Conservation (phyloP, 2,888 invertebrate species). For the Ichneumoninae sp. region DNA sequence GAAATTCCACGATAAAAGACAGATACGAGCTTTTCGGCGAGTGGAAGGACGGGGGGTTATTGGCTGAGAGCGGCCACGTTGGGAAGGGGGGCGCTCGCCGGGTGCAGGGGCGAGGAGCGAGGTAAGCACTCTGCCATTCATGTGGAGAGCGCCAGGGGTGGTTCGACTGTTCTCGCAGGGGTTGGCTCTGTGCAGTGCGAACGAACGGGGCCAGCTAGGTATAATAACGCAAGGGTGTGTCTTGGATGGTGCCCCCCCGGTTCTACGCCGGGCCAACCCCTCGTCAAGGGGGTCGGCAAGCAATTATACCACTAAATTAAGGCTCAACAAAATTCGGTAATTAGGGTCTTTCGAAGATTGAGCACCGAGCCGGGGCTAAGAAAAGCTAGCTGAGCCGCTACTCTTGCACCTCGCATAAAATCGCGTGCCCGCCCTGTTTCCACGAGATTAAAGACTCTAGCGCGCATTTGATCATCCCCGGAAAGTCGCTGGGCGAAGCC, state of each 20-base stretch:
- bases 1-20: conserved; percentile 68
- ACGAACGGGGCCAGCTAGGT: conserved; percentile 63
- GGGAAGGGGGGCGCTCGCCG: conserved; percentile 38
- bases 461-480: conserved; percentile 50
- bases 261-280: conserved; percentile 70
- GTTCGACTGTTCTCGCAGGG: conserved; percentile 52
- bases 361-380: conserved; percentile 61
- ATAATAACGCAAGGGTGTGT: conserved; percentile 68
- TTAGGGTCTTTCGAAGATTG: conserved; percentile 81
- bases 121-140: conserved; percentile 54
- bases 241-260: conserved; percentile 72
- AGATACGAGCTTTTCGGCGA: conserved; percentile 52
- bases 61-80: neutral
- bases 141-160: conserved; percentile 34
- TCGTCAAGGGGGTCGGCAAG: conserved; percentile 78
- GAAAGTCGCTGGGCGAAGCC: conserved; percentile 19
- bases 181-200: conserved; percentile 42
- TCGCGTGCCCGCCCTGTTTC: conserved; percentile 49
- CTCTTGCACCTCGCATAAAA: conserved; percentile 42
- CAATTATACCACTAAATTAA: conserved; percentile 83
- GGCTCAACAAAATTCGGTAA: conserved; percentile 84
- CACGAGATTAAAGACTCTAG: conserved; percentile 52
- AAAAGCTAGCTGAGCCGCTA: conserved; percentile 72
- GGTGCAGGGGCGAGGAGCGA: conserved; percentile 31
- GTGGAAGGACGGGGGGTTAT: conserved; percentile 2